phyloP scores from a whole-genome alignment of 2,797 vertebrate genomes.

The Anas capensis region DNA sequence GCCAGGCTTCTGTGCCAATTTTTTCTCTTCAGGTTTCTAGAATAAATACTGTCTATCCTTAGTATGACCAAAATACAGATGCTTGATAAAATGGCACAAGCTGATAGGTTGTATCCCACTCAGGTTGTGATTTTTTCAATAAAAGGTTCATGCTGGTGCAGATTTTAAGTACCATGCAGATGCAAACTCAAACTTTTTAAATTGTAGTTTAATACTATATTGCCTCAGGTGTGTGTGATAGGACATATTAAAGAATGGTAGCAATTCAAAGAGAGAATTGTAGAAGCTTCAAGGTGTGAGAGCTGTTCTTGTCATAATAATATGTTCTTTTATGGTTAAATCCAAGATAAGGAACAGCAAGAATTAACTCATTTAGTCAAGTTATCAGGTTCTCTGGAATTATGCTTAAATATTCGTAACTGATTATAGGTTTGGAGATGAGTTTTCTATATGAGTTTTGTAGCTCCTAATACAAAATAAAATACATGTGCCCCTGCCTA shows the following conservation, averaged over 20 bases:
- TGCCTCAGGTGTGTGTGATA: not conserved
- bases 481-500: not conserved
- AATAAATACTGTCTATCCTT: not conserved
- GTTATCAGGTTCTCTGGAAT: not conserved
- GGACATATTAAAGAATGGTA: not conserved
- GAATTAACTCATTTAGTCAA: constrained; percentile 7
- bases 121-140: not conserved
- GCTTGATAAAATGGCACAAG: not conserved
- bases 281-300: not conserved
- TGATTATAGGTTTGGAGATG: not conserved
- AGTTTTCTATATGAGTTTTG: not conserved
- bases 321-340: constrained; percentile 8
- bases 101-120: not conserved
- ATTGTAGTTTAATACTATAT: not conserved
- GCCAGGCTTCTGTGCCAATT: not conserved
- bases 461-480: not conserved
- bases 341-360: not conserved
- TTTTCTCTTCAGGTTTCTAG: not conserved
- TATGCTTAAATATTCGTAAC: not conserved
- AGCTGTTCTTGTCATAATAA: not conserved
- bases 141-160: not conserved
- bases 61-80: not conserved
- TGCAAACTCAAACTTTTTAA: not conserved
- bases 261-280: not conserved
- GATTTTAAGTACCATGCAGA: not conserved